Evolutionary conservation across 2,113 vertebrate genomes (phyloP), one percentile per base, ranked within the genome.

Genomic region (Silurus asotus): DNA sequence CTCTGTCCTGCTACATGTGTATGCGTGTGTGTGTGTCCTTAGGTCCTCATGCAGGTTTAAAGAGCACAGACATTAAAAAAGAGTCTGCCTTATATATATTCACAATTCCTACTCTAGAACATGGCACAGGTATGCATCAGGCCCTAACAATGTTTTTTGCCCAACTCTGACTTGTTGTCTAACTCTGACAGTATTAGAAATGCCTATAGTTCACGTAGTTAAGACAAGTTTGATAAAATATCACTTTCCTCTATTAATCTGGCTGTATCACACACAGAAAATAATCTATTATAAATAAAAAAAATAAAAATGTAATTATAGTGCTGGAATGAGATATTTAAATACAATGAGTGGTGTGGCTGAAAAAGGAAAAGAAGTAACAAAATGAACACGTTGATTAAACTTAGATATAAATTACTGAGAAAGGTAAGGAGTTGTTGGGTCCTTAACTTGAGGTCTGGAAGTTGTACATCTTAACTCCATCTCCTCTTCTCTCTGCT

Each of bases 1-100:
- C 28, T 80, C 80, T 87, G 75, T 80, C 59, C 23, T 51, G 80
- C 80, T 53, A 23, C 1, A 13, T 56, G 55, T 56, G 55, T 56
- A 56, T 56, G 55, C 13, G 55, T 13, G 8, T 56, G 13, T 56
- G 13, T 56, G 55, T 56, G 13, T 56, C 37, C 37, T 37, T 37
- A 2, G 37, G 37, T 37, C 37, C 37, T 37, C 37, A 37, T 37
- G 37, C 37, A 37, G 37, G 37, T 37, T 37, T 37, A 37, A 37
- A 37, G 37, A 37, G 37, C 37, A 37, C 37, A 37, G 3, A 37
- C 37, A 37, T 37, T 37, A 37, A 37, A 37, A 37, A 37, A 37
- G 37, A 37, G 37, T 37, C 37, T 37, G 37, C 37, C 37, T 37
- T 37, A 37, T 37, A 37, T 37, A 65, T 76, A 65, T 55, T 74